Percentiles rank a stretch among this genome's conserved stretches.
Evolutionary conservation across 2,888 invertebrate species (phyloP).

Genomic region (Macaria notata): DNA sequence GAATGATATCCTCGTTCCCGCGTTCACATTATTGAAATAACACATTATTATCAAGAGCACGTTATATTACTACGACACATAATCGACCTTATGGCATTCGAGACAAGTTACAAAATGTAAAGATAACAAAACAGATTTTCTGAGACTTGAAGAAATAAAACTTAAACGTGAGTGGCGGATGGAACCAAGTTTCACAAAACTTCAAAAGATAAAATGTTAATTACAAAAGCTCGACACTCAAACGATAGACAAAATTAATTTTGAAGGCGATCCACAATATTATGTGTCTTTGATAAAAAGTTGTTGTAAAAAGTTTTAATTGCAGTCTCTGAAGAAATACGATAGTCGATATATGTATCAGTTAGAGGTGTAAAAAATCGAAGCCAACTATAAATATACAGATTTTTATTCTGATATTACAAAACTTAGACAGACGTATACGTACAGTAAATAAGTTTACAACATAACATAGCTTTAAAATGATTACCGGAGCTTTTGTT

Average conservation of each 20-base stretch:
- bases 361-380: conserved; percentile 44
- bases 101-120: no score
- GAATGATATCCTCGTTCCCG: conserved; percentile 77
- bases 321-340: conserved; percentile 30
- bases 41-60: conserved; percentile 45
- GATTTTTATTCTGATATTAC: background rate
- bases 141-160: conserved; percentile 7
- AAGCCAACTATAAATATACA: conserved; percentile 21
- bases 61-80: conserved; percentile 32
- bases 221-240: conserved; percentile 14
- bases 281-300: conserved; percentile 27
- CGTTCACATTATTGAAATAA: conserved; percentile 59
- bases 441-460: no score
- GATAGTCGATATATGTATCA: conserved; percentile 33
- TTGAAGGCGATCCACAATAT: conserved; percentile 34
- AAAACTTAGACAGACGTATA: no score
- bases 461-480: no score
- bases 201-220: conserved; percentile 1
- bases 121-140: conserved; percentile 3
- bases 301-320: conserved; percentile 12
- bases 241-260: conserved; percentile 20
- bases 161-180: conserved; percentile 9
- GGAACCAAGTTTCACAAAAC: conserved; percentile 9
- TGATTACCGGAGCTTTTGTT: no score
- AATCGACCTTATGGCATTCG: conserved; percentile 27